Base-by-base conservation (phyloP, 1,140 invertebrate species). In the Luehdorfia chinensis region DNA sequence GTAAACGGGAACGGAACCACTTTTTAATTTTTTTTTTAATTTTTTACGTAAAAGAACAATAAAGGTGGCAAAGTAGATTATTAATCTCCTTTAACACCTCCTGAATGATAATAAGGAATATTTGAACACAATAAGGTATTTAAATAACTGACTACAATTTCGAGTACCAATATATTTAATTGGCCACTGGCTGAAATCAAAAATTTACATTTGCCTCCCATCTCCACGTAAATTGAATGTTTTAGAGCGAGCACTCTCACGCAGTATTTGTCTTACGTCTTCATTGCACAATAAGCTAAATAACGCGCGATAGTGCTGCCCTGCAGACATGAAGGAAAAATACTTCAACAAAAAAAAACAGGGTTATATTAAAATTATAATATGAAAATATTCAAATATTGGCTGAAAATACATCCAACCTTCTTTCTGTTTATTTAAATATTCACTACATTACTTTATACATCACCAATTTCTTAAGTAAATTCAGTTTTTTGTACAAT, bases 371-470 rank as follows among this genome's bases (percentile, higher is more conserved):
- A 86, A 86, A 86, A 86, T 86, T 83, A 86, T 86, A 86, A 86
- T 86, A 86, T 86, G 83, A 86, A 86, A 86, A 86, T 86, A 86
- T 86, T 86, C 83, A 86, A 86, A 84, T 84, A 84, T 83, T 54
- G 66, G 68, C 79, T 68, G 83, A 79, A 84, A 66, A 55, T 74
- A 66, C 63, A 72, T 75, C 68, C 79, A 77, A 75, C 78, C 72
- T 71, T 79, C 65, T 83, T 79, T 84, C 74, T 81, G 74, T 83
- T 81, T 78, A 84, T 81, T 84, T 86, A 84, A 86, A 86, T 86
- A 85, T 75, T 83, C 67, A 77, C 79, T 84, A 84, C 75, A 76
- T 79, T 84, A 80, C 78, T 81, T 86, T 86, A 80, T 84, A 86
- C 83, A 86, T 84, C 83, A 86, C 79, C 79, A 79, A 85, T 85